phyloP scores from a whole-genome alignment of 2,888 invertebrate genomes.

The Craniophora ligustri region DNA sequence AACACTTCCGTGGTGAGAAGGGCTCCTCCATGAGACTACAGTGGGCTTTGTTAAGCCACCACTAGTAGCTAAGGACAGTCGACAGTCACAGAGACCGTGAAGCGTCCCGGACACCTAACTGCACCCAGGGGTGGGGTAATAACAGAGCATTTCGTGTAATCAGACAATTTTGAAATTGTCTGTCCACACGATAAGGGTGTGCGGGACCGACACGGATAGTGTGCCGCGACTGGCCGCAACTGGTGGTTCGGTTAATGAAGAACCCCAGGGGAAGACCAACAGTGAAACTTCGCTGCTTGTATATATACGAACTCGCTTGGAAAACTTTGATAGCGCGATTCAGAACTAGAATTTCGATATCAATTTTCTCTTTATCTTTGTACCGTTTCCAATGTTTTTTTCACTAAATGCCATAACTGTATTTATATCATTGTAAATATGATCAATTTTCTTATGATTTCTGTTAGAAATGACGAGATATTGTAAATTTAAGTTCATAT shows the following conservation, averaged over 20 bases:
- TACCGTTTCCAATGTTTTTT: neutral
- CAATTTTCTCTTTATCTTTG: neutral
- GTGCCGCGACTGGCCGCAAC: slow-evolving; percentile 11
- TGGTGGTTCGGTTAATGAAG: slow-evolving; percentile 20
- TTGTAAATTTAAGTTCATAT: neutral
- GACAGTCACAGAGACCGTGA: slow-evolving; percentile 1
- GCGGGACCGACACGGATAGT: slow-evolving; percentile 8
- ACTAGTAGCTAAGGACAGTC: slow-evolving; percentile 10
- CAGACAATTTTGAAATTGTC: neutral
- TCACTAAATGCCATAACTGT: neutral
- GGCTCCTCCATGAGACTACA: neutral
- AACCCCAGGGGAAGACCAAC: slow-evolving; percentile 24
- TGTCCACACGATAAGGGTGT: neutral
- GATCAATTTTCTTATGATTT: neutral
- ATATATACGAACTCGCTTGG: neutral
- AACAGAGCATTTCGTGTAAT: neutral
- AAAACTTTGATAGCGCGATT: slow-evolving; percentile 24
- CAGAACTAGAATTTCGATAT: neutral
- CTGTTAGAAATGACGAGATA: slow-evolving; percentile 1
- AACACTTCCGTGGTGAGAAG: slow-evolving; percentile 12
- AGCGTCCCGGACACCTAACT: slow-evolving; percentile 17
- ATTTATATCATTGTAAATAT: neutral
- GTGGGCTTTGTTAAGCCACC: slow-evolving; percentile 17
- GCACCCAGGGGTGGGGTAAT: slow-evolving; percentile 6
- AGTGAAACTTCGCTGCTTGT: neutral